phyloP scores from a whole-genome alignment of 2,797 vertebrate species.

The Acipenser ruthenus region DNA sequence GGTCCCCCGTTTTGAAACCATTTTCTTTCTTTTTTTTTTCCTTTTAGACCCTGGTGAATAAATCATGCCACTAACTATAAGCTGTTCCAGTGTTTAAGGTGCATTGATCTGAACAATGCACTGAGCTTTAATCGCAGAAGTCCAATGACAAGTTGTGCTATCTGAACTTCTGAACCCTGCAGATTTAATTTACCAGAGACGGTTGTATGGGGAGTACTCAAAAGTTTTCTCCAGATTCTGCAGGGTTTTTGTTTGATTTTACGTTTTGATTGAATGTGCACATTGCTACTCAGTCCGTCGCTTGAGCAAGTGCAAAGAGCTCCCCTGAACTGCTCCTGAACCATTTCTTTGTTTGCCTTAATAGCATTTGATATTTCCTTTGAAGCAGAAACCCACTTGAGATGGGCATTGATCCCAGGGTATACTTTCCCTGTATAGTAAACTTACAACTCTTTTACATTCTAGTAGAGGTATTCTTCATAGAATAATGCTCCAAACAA shows the following conservation, averaged over 20 bases:
- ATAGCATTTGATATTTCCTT: conserved; percentile 5
- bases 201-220: conserved; percentile 1
- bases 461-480: too few relatives aligned
- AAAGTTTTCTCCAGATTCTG: conserved; percentile 2
- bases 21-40: not conserved
- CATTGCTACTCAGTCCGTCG: not conserved
- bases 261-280: conserved; percentile 1
- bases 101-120: conserved; percentile 5
- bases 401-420: conserved; percentile 5
- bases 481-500: too few relatives aligned
- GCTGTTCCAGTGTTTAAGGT: not conserved
- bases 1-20: too few relatives aligned
- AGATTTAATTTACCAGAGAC: conserved; percentile 2
- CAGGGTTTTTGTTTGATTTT: conserved; percentile 7
- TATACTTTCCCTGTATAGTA: not conserved
- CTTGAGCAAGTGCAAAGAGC: conserved; percentile 6
- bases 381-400: conserved; percentile 6
- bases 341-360: conserved; percentile 6
- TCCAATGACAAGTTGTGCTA: conserved; percentile 2
- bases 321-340: not conserved
- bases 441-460: too few relatives aligned
- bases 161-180: conserved; percentile 5
- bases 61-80: not conserved
- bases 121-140: not conserved
- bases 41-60: not conserved